Percentiles rank a stretch among this genome's conserved stretches.
Conservation (phyloP, 2,113 vertebrate species). For the Pachyramphus minor region DNA sequence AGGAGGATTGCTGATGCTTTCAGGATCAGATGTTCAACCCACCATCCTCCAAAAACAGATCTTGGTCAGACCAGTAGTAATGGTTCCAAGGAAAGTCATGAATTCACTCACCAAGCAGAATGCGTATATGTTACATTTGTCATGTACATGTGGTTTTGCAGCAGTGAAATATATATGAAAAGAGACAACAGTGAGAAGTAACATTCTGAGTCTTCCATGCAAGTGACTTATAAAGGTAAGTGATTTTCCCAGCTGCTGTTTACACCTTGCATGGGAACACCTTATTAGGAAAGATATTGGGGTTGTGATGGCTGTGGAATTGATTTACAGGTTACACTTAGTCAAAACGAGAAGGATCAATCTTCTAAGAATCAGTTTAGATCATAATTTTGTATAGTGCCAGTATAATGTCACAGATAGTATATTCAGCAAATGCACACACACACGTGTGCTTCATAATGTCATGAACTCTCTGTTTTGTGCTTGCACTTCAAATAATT, state of each 20-base stretch:
- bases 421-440: neutral
- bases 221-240: neutral
- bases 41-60: neutral
- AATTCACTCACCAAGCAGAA: neutral
- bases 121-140: neutral
- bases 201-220: neutral
- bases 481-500: neutral
- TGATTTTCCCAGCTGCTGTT: neutral
- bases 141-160: neutral
- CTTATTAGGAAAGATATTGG: neutral
- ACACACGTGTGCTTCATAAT: neutral
- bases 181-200: neutral
- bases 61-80: neutral
- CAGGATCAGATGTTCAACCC: neutral
- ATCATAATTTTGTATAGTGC: neutral
- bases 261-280: neutral
- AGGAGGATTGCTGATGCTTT: neutral
- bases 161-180: neutral
- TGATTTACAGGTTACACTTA: neutral
- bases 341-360: neutral
- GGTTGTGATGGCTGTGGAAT: neutral
- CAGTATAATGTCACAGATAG: neutral
- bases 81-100: neutral
- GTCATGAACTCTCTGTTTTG: neutral
- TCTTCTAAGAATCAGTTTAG: neutral